These are phyloP conservation scores for Scaptomyza parva DNA, from an alignment of 2,888 invertebrate species.

Conservation along the genomic window DNA sequence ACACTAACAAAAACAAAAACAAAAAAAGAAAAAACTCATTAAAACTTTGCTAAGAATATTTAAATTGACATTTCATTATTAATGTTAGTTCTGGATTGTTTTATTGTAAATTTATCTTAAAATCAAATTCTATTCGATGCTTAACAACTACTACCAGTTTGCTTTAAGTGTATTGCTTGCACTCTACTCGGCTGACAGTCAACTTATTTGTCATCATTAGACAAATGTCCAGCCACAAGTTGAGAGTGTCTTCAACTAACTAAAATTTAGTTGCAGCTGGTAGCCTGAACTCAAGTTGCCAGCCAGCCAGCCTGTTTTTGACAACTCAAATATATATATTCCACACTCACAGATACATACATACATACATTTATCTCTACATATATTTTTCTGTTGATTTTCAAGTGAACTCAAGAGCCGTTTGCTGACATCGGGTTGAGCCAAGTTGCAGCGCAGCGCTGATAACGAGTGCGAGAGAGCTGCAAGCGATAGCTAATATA, in stretches of 20 bases:
- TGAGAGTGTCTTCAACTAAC: slow-evolving; percentile 28
- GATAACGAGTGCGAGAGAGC: slow-evolving; percentile 11
- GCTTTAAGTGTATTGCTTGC: not conserved
- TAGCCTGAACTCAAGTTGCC: slow-evolving; percentile 26
- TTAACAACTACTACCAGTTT: not conserved
- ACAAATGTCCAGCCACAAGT: slow-evolving; percentile 59
- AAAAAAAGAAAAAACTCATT: not conserved
- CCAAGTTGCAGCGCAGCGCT: slow-evolving; percentile 13
- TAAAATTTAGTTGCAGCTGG: slow-evolving; percentile 51
- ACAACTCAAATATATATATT: slow-evolving; percentile 55
- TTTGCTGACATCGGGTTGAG: slow-evolving; percentile 42
- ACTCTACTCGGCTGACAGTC: slow-evolving; percentile 11
- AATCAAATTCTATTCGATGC: not conserved
- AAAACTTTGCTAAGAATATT: not conserved
- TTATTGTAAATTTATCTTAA: not conserved
- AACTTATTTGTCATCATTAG: slow-evolving; percentile 70
- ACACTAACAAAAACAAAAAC: not conserved
- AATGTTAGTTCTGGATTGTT: not conserved
- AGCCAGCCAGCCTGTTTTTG: slow-evolving; percentile 52
- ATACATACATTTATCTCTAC: slow-evolving; percentile 47
- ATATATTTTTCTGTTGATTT: slow-evolving; percentile 63
- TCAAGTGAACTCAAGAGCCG: slow-evolving; percentile 60
- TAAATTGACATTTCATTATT: not conserved
- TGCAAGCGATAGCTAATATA: slow-evolving; percentile 70
- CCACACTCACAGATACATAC: not conserved